Evolutionary conservation across 2,113 vertebrate species (phyloP), one percentile per base, ranked within the genome.

Genomic region (Shinisaurus crocodilurus): DNA sequence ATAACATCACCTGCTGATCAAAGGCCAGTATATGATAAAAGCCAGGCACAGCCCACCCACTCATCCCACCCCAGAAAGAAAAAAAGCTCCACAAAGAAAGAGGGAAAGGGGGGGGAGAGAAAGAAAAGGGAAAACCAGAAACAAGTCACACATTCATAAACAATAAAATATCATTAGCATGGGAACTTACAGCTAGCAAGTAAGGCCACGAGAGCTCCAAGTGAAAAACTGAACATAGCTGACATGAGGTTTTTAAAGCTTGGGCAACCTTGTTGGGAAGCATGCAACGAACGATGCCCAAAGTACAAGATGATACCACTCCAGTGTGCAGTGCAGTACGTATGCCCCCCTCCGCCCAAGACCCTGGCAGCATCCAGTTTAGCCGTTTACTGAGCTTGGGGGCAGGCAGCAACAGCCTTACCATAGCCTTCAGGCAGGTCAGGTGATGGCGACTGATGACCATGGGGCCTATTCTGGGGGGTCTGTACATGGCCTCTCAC

Each of bases 361-460:
- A 54, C 13, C 12, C 10, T 60, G n/a, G n/a, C 40, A 6, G 32
- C 4, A 10, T 20, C 34, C 6, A 43, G 76, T 50, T 48, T 80
- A 37, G 43, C 7, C 23, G 29, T 23, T 57, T 40, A 25, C 15
- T 29, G 32, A 29, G n/a, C 0, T 32, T 8, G 27, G n/a, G 27
- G 60, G 50, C 3, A 8, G 43, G 50, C 20, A 37, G 20, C 40
- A n/a, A 29, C 50, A 76, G 79, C 90, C 98, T 97, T 93, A 99
- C 99, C 99, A 0, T 99, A 99, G 96, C 99, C 99, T 95, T 99
- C 99, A 0, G 99, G 99, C 75, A 99, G 97, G 91, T 99, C 99
- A 0, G 98, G 99, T 0, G 99, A 98, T 92, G 98, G 99, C 0
- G 99, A 98, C 94, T 99, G 99, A 97, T 98, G 98, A 7, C 99